Base-by-base conservation (phyloP, 2,888 invertebrate genomes). In the Acanthoscelides obtectus region DNA sequence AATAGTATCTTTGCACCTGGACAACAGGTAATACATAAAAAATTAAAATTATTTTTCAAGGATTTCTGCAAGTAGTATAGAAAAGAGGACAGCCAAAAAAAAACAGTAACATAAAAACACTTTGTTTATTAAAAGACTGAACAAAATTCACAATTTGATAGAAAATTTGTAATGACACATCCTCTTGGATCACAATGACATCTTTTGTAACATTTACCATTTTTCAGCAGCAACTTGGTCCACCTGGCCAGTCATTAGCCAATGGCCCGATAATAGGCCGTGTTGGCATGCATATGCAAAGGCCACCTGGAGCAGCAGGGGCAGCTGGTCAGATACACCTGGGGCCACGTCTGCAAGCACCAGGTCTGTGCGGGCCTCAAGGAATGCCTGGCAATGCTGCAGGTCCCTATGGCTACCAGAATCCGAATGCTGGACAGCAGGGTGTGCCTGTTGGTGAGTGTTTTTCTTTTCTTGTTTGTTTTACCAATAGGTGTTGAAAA, bases 191-290 rank as follows among this genome's bases (percentile, higher is more conserved):
- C n/a, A n/a, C n/a, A n/a, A n/a, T n/a, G n/a, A n/a, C n/a, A n/a
- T n/a, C n/a, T n/a, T n/a, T n/a, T n/a, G n/a, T n/a, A n/a, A n/a
- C n/a, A n/a, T n/a, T n/a, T n/a, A n/a, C n/a, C n/a, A n/a, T n/a
- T n/a, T n/a, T n/a, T n/a, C 17, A 66, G 22, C 66, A 20, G 12
- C 66, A 66, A 21, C 66, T 22, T 20, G 66, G 66, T 66, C 66
- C 22, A 21, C 66, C 66, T 83, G 94, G 94, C 0, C 94, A 94
- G 0, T 88, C 94, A 84, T 88, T 93, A 88, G 86, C 87, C 20
- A 45, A 45, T 83, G 94, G 94, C 0, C 94, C 94, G 0, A 88
- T 94, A 84, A 88, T 93, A 88, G 86, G 87, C 20, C 83, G 88
- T 66, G 87, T 87, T 21, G 72, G 77, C 67, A 75, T 78, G 70